Evolutionary conservation across 92 coral and sea anemone genomes (phyloP).

Genomic region (Chrysogorgia sp.): DNA sequence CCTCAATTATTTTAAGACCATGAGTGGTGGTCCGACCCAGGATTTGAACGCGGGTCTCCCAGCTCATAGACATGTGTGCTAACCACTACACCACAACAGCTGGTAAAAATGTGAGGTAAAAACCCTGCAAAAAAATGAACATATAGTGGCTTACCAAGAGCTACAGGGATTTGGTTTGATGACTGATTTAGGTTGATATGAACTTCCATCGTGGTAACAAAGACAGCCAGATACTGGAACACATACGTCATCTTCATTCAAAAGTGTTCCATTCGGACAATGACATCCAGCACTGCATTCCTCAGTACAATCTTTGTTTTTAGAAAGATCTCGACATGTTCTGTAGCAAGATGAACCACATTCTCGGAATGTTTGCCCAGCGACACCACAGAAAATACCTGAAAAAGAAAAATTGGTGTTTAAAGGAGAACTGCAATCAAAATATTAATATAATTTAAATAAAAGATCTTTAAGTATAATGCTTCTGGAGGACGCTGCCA

Average conservation of each 20-base stretch:
- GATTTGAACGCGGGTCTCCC: too few species aligned
- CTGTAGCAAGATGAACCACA: constrained; percentile 76
- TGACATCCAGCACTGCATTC: constrained; percentile 76
- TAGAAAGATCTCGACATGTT: constrained; percentile 76
- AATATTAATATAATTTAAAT: too few species aligned
- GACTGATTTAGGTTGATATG: constrained; percentile 66
- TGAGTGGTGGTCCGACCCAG: too few species aligned
- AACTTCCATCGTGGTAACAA: constrained; percentile 63
- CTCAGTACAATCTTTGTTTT: constrained; percentile 65
- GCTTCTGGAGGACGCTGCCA: too few species aligned
- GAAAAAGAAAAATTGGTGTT: neutral
- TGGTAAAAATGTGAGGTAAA: too few species aligned
- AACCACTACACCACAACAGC: too few species aligned
- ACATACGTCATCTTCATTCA: constrained; percentile 73
- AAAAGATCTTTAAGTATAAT: too few species aligned
- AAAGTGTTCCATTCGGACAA: constrained; percentile 68
- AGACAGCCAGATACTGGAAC: constrained; percentile 66
- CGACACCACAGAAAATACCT: constrained; percentile 26
- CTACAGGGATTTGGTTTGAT: constrained; percentile 59
- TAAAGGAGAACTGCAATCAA: neutral
- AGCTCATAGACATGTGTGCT: too few species aligned
- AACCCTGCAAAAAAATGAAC: neutral
- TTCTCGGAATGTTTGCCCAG: constrained; percentile 54
- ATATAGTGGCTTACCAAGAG: constrained; percentile 62
- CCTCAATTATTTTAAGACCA: too few species aligned